These are phyloP conservation scores for Vanacampus margaritifer DNA, from an alignment of 2,113 vertebrate species.

Conservation along the genomic window DNA sequence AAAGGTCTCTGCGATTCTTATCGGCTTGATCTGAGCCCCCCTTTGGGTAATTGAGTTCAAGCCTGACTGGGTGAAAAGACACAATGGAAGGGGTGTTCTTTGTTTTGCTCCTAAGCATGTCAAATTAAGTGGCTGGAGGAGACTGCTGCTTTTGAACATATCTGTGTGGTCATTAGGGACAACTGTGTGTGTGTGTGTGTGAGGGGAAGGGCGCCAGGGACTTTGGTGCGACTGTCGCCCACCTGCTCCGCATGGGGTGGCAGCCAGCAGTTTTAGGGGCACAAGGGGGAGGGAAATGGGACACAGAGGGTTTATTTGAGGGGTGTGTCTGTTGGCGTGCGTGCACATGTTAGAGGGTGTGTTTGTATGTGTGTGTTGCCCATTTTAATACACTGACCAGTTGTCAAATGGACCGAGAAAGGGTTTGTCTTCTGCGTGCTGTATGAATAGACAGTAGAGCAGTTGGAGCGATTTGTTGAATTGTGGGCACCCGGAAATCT, in stretches of 20 bases:
- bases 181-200: conserved; percentile 30
- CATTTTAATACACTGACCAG: conserved; percentile 33
- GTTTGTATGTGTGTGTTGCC: conserved; percentile 22
- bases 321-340: conserved; percentile 21
- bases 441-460: conserved; percentile 15
- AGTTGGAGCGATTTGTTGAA: conserved; percentile 27
- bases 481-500: neutral
- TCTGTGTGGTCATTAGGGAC: conserved; percentile 52
- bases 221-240: conserved; percentile 54
- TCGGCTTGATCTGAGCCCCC: conserved; percentile 19
- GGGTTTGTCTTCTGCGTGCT: conserved; percentile 24
- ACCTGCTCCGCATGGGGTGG: conserved; percentile 61
- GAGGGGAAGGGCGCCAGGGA: conserved; percentile 24
- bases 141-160: conserved; percentile 52
- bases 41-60: conserved; percentile 52
- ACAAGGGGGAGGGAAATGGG: conserved; percentile 39
- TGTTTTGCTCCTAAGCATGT: conserved; percentile 60
- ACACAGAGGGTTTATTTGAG: conserved; percentile 48
- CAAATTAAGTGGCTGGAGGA: conserved; percentile 51
- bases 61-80: conserved; percentile 52
- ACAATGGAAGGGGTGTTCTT: conserved; percentile 55
- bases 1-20: conserved; percentile 30
- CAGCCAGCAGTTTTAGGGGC: conserved; percentile 28
- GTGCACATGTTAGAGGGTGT: conserved; percentile 13
- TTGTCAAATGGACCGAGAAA: conserved; percentile 48